Evolutionary conservation across 1,140 invertebrate genomes (phyloP), one percentile per base, ranked within the genome.

Genomic region (Ericerus pela): DNA sequence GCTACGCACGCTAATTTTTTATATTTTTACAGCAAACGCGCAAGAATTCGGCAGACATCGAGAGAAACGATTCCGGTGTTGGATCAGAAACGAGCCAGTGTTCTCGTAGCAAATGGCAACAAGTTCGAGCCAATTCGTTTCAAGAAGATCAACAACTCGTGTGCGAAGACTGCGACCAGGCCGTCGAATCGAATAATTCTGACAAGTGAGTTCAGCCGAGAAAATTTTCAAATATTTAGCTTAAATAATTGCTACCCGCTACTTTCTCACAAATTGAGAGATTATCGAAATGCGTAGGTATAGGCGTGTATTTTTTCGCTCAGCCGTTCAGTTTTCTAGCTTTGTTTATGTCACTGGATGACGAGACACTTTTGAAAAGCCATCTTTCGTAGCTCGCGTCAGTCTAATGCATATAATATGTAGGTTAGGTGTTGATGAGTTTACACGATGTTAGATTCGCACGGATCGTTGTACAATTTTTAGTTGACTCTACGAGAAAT

Each of bases 21-120:
- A 4, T 47, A 14, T 47, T 5, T 47, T 24, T 22, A 20, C 20
- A 47, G 41, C n/a, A n/a, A n/a, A 24, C 41, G 14, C 26, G 26
- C 20, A 47, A 24, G 16, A 47, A 47, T 58, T 67, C 66, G 1
- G 75, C 72, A 5, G 77, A 81, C 56, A 82, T 93, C 53, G 89
- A 94, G 71, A 75, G 90, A 58, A 92, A 90, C 62, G 90, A 95
- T 68, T 92, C 88, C 12, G 90, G 90, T 1, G 89, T 94, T 1
- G 90, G 90, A 30, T 90, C 87, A 2, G 90, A 94, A 69, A 92
- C 88, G 2, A 88, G 85, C 66, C 87, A 88, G 67, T 81, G 82
- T n/a, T 85, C 82, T 51, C 75, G 85, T 62, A 84, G 81, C 65
- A 75, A 78, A 67, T 79, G 81, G 65, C 78, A 82, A 64, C 59